Evolutionary conservation across 2,797 vertebrate species (phyloP).

Genomic region (Tiaroga cobitis): DNA sequence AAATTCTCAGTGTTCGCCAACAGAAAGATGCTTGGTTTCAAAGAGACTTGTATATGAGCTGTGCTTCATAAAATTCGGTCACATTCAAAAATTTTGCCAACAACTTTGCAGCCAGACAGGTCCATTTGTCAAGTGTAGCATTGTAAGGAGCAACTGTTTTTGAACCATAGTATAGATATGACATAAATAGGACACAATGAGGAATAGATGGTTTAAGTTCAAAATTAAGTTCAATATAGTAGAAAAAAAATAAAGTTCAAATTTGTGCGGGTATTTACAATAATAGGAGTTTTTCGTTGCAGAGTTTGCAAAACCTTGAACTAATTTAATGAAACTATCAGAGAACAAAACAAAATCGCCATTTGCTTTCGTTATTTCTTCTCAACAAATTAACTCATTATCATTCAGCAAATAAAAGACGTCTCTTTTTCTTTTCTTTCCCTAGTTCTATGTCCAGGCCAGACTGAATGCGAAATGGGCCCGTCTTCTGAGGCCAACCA

Average conservation of each 20-base stretch:
- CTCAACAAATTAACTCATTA: background rate
- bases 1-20: background rate
- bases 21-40: background rate
- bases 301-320: background rate
- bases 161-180: background rate
- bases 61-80: too few relatives aligned
- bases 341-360: background rate
- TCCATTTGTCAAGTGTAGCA: too few relatives aligned
- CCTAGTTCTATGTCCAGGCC: slow-evolving; percentile 86
- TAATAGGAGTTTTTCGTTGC: background rate
- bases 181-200: background rate
- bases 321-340: background rate
- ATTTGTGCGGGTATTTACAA: background rate
- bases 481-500: slow-evolving; percentile 86
- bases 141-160: background rate
- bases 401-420: background rate
- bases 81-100: too few relatives aligned
- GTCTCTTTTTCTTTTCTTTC: background rate
- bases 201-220: background rate
- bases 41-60: background rate
- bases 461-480: slow-evolving; percentile 89
- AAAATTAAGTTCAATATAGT: too few relatives aligned
- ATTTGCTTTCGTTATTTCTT: background rate
- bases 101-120: too few relatives aligned
- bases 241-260: background rate